These are phyloP conservation scores for Columba janthina DNA, from an alignment of 2,113 vertebrate genomes.

Conservation along the genomic window DNA sequence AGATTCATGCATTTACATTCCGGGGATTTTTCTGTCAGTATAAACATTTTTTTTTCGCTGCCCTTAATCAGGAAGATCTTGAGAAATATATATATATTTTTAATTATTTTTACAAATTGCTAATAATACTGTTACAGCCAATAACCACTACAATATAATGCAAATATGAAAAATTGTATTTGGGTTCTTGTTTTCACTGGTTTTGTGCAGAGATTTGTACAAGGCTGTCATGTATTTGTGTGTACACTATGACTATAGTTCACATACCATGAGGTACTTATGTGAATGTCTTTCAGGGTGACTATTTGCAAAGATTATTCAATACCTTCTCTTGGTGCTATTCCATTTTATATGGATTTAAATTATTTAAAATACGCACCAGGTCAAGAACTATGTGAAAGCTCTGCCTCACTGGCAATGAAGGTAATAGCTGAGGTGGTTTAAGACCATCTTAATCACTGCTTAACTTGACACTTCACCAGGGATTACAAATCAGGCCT, in stretches of 20 bases:
- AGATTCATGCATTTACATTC: neutral
- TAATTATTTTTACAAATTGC: neutral
- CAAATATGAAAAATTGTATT: neutral
- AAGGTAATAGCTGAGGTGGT: slow-evolving; percentile 20
- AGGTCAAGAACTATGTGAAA: slow-evolving; percentile 21
- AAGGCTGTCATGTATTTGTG: neutral
- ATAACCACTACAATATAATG: neutral
- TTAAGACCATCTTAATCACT: slow-evolving; percentile 40
- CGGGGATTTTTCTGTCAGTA: neutral
- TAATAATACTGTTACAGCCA: neutral
- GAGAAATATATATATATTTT: neutral
- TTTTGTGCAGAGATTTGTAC: neutral
- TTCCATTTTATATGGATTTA: slow-evolving; percentile 1
- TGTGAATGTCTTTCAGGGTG: neutral
- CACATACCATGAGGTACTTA: neutral
- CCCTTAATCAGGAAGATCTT: neutral
- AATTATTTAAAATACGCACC: slow-evolving; percentile 31
- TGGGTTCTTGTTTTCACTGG: neutral
- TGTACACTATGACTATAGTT: neutral
- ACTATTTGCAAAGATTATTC: neutral
- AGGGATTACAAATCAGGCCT: slow-evolving; percentile 27
- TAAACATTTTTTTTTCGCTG: neutral
- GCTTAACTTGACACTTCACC: slow-evolving; percentile 9
- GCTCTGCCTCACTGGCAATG: neutral
- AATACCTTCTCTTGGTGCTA: neutral